Evolutionary conservation across 2,888 invertebrate species (phyloP), one percentile per base, ranked within the genome.

Genomic region (Synanthedon tipuliformis): DNA sequence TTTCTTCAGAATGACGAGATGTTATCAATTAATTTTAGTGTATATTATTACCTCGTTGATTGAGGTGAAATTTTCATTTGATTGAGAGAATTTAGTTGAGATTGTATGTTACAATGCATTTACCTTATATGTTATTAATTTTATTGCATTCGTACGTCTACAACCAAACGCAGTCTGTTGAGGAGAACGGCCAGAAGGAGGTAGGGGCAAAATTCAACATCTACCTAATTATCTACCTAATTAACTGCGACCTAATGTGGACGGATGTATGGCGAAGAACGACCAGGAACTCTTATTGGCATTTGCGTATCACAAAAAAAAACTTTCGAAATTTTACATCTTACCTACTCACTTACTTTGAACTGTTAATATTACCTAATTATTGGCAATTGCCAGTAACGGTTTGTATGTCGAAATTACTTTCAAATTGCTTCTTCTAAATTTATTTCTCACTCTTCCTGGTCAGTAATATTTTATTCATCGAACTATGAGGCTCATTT

Each of bases 151-250:
- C 87, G 79, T 87, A 78, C 87, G 84, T 78, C 87, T 75, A 86
- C 86, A 84, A 86, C 86, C 85, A 86, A 86, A 81, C 84, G 87
- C 87, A 87, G 87, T 83, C 87, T 75, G 84, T 87, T 82, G 87
- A 86, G 85, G 87, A 87, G 80, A 85, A 87, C 81, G 87, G 86
- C 78, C 86, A 81, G 65, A 86, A 75, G 77, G 87, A 87, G 87
- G 87, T 87, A 87, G 86, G 87, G 82, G 67, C 70, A 75, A 71
- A 74, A 74, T 81, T 78, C 77, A 74, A 72, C 75, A 78, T n/a
- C n/a, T n/a, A n/a, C n/a, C n/a, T n/a, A 67, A 61, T 62, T 71
- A 68, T 49, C 53, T 23, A 23, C 5, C 23, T 53, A 56, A 63
- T 62, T 63, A 34, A 61, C 64, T 71, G 66, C 59, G 73, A 73